These are phyloP conservation scores for Apostichopus parvimensis DNA, from an alignment of 35 echinoderm and acorn worm genomes.

Conservation along the genomic window DNA sequence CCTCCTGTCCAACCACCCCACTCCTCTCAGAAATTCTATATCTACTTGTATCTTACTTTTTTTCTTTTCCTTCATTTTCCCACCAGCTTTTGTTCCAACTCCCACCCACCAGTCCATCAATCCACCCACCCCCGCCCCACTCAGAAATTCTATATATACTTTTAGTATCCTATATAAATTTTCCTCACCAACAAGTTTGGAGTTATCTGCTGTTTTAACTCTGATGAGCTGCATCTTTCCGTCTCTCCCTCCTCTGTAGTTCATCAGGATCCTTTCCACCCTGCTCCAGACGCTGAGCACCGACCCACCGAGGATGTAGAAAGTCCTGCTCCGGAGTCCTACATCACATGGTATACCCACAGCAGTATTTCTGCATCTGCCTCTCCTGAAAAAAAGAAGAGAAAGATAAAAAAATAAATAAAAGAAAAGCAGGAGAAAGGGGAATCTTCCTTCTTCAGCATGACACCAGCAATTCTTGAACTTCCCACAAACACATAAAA, in stretches of 20 bases:
- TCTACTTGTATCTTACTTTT: too few species aligned
- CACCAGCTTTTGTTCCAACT: neutral
- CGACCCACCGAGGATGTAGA: slow-evolving; percentile 83
- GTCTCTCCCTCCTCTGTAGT: slow-evolving; percentile 27
- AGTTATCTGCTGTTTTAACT: slow-evolving; percentile 71
- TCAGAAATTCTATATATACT: too few species aligned
- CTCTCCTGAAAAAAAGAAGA: slow-evolving; percentile 68
- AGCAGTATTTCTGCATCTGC: slow-evolving; percentile 66
- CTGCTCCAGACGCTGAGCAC: slow-evolving; percentile 92
- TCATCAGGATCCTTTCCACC: slow-evolving; percentile 73
- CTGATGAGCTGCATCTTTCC: slow-evolving; percentile 94
- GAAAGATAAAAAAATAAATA: neutral
- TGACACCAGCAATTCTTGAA: too few species aligned
- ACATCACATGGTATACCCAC: slow-evolving; percentile 83
- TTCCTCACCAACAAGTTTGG: slow-evolving; percentile 93
- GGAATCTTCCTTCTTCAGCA: too few species aligned
- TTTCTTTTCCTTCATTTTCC: too few species aligned
- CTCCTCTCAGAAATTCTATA: too few species aligned
- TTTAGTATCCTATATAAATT: too few species aligned
- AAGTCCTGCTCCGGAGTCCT: slow-evolving; percentile 82
- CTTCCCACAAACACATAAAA: too few species aligned
- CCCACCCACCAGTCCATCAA: too few species aligned
- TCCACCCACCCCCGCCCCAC: too few species aligned
- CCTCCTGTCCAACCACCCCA: too few species aligned
- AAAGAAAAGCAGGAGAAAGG: too few species aligned